A percentile compares a stretch with the other conserved stretches of the same genome.
Conservation (phyloP, 1,140 invertebrate genomes). For the Drosophila bifasciata region DNA sequence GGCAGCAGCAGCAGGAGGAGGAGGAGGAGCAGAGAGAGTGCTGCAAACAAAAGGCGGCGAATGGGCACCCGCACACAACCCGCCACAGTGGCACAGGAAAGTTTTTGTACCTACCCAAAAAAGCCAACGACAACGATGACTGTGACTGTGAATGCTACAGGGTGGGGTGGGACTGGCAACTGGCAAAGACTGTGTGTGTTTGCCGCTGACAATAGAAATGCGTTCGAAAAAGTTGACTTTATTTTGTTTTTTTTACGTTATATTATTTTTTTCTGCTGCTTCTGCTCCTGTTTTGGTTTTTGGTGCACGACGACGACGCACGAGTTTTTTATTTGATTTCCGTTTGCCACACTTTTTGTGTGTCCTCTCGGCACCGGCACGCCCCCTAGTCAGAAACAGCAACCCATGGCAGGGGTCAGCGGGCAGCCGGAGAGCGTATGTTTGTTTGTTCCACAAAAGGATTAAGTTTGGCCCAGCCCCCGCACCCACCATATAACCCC, state of each 20-base stretch:
- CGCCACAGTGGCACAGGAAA: constrained; percentile 65
- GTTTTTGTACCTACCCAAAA: constrained; percentile 52
- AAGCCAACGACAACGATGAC: background rate
- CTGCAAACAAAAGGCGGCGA: constrained; percentile 65
- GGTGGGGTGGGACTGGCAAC: too few species aligned
- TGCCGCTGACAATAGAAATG: constrained; percentile 75
- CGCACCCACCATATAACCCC: constrained; percentile 17
- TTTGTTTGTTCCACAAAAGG: constrained; percentile 74
- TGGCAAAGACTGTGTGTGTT: constrained; percentile 21
- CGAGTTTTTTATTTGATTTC: constrained; percentile 78
- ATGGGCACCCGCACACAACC: constrained; percentile 46
- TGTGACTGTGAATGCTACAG: too few species aligned
- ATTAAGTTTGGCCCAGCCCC: constrained; percentile 78
- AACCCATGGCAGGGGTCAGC: constrained; percentile 10
- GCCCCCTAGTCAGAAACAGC: constrained; percentile 21
- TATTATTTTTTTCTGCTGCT: constrained; percentile 52
- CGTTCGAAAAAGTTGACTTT: constrained; percentile 70
- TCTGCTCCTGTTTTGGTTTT: too few species aligned
- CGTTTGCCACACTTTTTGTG: constrained; percentile 70
- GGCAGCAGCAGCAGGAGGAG: constrained; percentile 22
- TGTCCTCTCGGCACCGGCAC: constrained; percentile 8
- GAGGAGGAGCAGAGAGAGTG: constrained; percentile 17
- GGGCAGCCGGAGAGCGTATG: constrained; percentile 55
- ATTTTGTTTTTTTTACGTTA: constrained; percentile 24
- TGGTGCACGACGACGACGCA: constrained; percentile 35